Conservation (phyloP, 2,888 invertebrate genomes). For the Limenitis camilla region DNA sequence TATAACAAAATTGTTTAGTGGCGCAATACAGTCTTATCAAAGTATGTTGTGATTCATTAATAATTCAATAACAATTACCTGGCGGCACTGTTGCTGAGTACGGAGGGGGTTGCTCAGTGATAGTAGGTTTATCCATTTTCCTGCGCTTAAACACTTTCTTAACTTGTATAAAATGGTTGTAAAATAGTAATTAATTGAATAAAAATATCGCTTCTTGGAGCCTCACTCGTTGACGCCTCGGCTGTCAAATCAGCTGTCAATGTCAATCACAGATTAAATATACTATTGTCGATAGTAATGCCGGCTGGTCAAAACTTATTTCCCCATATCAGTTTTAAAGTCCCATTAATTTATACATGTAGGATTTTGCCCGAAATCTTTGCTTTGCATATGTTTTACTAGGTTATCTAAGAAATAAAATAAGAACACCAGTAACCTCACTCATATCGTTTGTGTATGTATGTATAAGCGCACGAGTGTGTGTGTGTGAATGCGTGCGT, state of each 20-base stretch:
- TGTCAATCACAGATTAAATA: not conserved
- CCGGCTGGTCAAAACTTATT: no score
- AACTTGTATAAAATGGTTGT: not conserved
- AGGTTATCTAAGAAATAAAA: no score
- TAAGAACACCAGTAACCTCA: no score
- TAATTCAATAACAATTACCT: slow-evolving; percentile 38
- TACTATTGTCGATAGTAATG: no score
- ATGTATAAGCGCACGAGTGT: no score
- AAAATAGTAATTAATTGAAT: not conserved
- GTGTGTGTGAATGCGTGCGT: no score
- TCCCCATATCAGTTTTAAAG: no score
- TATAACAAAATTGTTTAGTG: not conserved
- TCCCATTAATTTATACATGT: no score
- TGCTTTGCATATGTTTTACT: no score
- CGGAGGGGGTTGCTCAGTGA: slow-evolving; percentile 68
- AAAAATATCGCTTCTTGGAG: slow-evolving; percentile 1
- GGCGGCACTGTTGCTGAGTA: slow-evolving; percentile 61
- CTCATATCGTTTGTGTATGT: no score
- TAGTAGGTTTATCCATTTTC: slow-evolving; percentile 57
- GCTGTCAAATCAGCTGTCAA: slow-evolving; percentile 3
- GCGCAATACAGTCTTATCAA: slow-evolving; percentile 18
- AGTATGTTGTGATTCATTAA: slow-evolving; percentile 41
- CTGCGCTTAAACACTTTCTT: slow-evolving; percentile 10
- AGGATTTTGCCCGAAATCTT: no score
- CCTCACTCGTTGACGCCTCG: not conserved